A percentile compares a stretch with the other conserved stretches of the same genome.
Conservation (phyloP, 2,113 vertebrate species). For the Tretioscincus oriximinensis region DNA sequence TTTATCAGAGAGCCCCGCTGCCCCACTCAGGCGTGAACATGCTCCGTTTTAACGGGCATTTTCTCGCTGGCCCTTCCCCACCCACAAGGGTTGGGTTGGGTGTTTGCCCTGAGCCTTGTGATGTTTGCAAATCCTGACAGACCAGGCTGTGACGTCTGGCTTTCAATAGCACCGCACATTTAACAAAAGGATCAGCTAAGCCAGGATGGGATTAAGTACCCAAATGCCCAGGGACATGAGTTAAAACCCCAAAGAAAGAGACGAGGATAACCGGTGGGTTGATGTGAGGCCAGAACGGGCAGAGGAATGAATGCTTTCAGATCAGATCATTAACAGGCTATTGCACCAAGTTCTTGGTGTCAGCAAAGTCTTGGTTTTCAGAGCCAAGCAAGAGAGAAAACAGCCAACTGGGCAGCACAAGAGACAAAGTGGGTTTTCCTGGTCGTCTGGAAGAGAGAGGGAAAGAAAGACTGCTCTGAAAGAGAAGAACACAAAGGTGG, state of each 20-base stretch:
- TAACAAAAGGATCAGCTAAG: neutral
- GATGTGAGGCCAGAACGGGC: neutral
- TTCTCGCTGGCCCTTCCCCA: neutral
- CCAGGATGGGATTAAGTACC: constrained; percentile 46
- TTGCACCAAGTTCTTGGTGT: constrained; percentile 21
- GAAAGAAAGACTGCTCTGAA: neutral
- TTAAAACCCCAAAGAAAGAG: constrained; percentile 5
- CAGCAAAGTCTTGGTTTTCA: constrained; percentile 22
- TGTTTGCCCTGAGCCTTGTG: neutral
- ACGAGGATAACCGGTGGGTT: neutral
- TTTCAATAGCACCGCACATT: neutral
- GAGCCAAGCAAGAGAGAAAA: too few species aligned
- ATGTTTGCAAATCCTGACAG: neutral
- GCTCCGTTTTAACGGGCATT: neutral
- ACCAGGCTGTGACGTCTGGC: accelerated
- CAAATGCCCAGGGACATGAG: neutral
- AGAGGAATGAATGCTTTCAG: neutral
- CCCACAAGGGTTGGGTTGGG: neutral
- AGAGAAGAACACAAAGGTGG: neutral
- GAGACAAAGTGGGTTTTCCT: too few species aligned
- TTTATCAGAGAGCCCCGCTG: neutral
- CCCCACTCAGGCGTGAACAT: neutral
- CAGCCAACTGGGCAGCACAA: too few species aligned
- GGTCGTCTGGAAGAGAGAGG: neutral
- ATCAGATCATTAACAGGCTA: neutral